A percentile compares a stretch with the other conserved stretches of the same genome.
Evolutionary conservation across 2,113 vertebrate species (phyloP).

Genomic region (Lepus timidus): DNA sequence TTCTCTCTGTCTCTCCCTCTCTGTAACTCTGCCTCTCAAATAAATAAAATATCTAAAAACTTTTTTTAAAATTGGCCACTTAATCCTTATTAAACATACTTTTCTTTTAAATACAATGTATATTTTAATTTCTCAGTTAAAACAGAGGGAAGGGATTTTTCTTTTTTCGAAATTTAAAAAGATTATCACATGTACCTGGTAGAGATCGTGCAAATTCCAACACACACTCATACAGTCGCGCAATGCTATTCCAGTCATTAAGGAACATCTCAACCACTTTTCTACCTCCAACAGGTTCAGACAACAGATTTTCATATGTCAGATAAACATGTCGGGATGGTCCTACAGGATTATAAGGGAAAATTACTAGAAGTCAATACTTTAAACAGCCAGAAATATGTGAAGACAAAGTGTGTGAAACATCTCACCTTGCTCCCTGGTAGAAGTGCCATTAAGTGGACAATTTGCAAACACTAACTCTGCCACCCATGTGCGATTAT

Average conservation of each 20-base stretch:
- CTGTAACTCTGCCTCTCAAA: too few species aligned
- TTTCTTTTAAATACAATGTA: background rate
- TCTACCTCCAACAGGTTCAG: conserved; percentile 97
- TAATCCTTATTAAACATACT: conserved; percentile 24
- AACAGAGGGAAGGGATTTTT: background rate
- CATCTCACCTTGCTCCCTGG: conserved; percentile 95
- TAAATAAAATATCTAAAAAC: too few species aligned
- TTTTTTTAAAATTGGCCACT: too few species aligned
- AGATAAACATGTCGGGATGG: conserved; percentile 96
- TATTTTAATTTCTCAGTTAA: conserved; percentile 32
- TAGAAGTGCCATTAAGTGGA: conserved; percentile 96
- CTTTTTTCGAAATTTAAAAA: background rate
- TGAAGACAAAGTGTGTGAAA: conserved; percentile 49
- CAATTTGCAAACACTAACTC: conserved; percentile 98
- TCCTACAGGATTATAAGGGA: conserved; percentile 86
- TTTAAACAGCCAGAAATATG: background rate
- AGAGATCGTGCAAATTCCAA: conserved; percentile 95
- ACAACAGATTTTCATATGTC: conserved; percentile 97
- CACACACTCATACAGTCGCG: conserved; percentile 97
- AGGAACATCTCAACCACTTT: conserved; percentile 99
- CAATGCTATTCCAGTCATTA: conserved; percentile 98
- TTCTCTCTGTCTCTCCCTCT: too few species aligned
- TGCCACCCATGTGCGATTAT: conserved; percentile 98
- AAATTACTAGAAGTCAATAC: conserved; percentile 43
- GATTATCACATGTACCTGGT: conserved; percentile 89